Percentiles rank a stretch among this genome's conserved stretches.
Conservation (phyloP, 2,113 vertebrate species). For the Indicator maculatus region DNA sequence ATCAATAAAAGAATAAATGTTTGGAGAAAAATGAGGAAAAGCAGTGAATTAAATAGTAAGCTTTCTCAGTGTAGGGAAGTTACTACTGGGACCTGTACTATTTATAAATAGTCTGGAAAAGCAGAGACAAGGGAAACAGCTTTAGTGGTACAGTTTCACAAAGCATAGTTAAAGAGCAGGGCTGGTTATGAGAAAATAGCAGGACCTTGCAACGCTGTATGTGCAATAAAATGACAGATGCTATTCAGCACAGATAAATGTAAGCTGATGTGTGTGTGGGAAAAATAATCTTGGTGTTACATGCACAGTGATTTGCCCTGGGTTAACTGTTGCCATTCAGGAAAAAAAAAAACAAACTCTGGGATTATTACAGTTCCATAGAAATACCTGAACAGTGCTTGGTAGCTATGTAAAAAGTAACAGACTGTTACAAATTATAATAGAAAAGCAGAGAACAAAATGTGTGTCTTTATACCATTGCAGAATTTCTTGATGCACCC, state of each 20-base stretch:
- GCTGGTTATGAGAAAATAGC: not conserved
- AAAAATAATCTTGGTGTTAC: not conserved
- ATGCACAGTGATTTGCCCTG: not conserved
- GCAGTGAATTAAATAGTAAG: not conserved
- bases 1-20: not conserved
- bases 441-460: not conserved
- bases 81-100: not conserved
- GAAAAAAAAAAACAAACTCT: not conserved
- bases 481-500: not conserved
- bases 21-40: not conserved
- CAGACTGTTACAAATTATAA: rapidly evolving
- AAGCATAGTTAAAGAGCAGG: not conserved
- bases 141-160: not conserved
- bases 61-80: not conserved
- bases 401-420: not conserved
- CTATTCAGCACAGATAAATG: not conserved
- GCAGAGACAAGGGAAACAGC: not conserved
- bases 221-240: not conserved
- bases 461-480: not conserved
- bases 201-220: not conserved
- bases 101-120: not conserved
- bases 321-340: not conserved
- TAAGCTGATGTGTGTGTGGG: not conserved
- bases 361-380: not conserved
- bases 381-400: not conserved